Conservation (phyloP, 2,888 invertebrate genomes). For the Leptura quadrifasciata region DNA sequence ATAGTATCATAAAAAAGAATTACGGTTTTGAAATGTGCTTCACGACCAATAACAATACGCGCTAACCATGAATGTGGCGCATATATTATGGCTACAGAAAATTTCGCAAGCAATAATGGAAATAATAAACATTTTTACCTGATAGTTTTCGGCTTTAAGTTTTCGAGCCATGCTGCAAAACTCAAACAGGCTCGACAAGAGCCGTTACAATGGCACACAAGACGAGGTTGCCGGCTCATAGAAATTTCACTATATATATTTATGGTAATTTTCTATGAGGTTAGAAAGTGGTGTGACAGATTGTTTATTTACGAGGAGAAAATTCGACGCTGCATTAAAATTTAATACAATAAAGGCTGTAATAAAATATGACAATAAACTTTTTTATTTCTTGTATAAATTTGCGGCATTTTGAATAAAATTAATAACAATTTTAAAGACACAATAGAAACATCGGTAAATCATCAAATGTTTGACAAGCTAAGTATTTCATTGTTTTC, state of each 20-base stretch:
- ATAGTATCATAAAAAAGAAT: not conserved
- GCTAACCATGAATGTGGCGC: not conserved
- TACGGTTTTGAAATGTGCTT: not conserved
- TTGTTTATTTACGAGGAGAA: not conserved
- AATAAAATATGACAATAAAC: too few species aligned
- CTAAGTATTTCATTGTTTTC: too few species aligned
- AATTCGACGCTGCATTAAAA: not conserved
- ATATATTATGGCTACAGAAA: not conserved
- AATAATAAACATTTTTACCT: not conserved
- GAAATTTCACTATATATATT: not conserved
- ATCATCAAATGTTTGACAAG: too few species aligned
- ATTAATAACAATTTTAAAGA: too few species aligned
- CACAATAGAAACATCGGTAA: too few species aligned
- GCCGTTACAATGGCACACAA: not conserved
- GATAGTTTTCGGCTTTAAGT: not conserved
- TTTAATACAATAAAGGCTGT: too few species aligned
- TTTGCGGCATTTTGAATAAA: too few species aligned
- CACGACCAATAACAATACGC: not conserved
- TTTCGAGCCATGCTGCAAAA: not conserved
- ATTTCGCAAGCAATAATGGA: not conserved
- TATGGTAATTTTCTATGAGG: not conserved
- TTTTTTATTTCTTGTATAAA: too few species aligned
- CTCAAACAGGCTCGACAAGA: constrained; percentile 2
- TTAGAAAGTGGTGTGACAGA: not conserved
- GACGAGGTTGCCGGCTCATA: not conserved